Conservation (phyloP, 2,797 vertebrate genomes). For the Megalops cyprinoides region DNA sequence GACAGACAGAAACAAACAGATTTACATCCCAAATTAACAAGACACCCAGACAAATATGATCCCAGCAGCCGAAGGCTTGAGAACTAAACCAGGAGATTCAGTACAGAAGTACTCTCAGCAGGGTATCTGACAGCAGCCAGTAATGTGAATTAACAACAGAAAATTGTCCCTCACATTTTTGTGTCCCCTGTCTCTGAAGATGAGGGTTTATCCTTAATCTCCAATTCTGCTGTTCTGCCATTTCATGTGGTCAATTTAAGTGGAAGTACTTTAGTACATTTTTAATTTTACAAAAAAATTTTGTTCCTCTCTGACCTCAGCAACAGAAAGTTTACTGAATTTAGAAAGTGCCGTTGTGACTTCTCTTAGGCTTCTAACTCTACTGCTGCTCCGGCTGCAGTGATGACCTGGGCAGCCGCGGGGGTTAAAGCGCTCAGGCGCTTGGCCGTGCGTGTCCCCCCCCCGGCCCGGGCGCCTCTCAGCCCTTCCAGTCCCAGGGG, state of each 20-base stretch:
- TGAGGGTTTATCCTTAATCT: background rate
- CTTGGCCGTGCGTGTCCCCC: background rate
- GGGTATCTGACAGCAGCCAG: background rate
- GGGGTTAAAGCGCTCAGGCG: slow-evolving; percentile 40
- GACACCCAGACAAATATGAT: background rate
- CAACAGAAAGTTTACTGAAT: background rate
- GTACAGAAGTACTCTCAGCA: background rate
- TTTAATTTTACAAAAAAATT: background rate
- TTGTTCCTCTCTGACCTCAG: background rate
- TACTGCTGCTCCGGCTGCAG: background rate
- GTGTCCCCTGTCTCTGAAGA: background rate
- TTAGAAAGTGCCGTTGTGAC: slow-evolving; percentile 1
- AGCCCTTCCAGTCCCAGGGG: slow-evolving; percentile 94
- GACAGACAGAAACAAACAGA: background rate
- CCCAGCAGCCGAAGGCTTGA: background rate
- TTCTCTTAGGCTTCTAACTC: background rate
- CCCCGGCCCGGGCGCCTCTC: slow-evolving; percentile 47
- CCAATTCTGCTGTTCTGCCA: background rate
- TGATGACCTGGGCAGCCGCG: slow-evolving; percentile 3
- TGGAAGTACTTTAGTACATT: background rate
- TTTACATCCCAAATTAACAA: background rate
- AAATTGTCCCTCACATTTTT: background rate
- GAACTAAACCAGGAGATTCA: background rate
- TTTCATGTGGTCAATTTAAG: slow-evolving; percentile 1
- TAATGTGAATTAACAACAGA: background rate